These are phyloP conservation scores for Zelostemma sp. DNA, from an alignment of 1,140 invertebrate species.

Conservation along the genomic window DNA sequence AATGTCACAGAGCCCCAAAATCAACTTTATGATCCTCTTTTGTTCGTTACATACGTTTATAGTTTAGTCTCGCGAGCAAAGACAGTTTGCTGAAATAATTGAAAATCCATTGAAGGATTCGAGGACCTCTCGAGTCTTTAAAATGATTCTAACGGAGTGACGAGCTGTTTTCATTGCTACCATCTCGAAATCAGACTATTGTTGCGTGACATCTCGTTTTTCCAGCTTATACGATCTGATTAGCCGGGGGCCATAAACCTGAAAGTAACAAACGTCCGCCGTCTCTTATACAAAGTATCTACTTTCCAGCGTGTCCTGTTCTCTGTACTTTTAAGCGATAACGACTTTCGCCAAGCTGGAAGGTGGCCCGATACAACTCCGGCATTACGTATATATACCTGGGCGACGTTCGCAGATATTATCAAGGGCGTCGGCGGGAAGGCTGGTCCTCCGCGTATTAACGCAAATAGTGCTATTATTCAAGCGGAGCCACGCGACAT, in stretches of 20 bases:
- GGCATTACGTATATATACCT: constrained; percentile 29
- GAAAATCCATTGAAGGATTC: too few relatives aligned
- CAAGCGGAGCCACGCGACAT: constrained; percentile 22
- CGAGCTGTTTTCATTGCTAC: constrained; percentile 28
- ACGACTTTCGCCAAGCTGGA: constrained; percentile 52
- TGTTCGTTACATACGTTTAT: constrained; percentile 18
- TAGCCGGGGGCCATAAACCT: constrained; percentile 37
- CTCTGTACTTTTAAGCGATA: constrained; percentile 57
- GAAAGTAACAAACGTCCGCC: constrained; percentile 56
- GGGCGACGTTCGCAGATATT: constrained; percentile 30
- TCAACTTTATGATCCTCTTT: constrained; percentile 25
- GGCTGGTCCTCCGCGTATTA: constrained; percentile 18
- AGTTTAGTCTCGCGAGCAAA: constrained; percentile 14
- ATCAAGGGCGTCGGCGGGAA: constrained; percentile 33
- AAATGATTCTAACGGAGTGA: too few relatives aligned
- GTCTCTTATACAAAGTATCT: constrained; percentile 60
- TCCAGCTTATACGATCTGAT: constrained; percentile 43
- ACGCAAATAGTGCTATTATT: constrained; percentile 37
- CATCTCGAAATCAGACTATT: constrained; percentile 34
- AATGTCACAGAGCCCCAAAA: constrained; percentile 13
- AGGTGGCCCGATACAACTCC: constrained; percentile 27
- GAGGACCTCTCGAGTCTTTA: too few relatives aligned
- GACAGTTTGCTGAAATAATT: constrained; percentile 20
- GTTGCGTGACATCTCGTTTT: constrained; percentile 43
- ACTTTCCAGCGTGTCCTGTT: constrained; percentile 57